Evolutionary conservation across 2,113 vertebrate genomes (phyloP).

Genomic region (Apus apus): DNA sequence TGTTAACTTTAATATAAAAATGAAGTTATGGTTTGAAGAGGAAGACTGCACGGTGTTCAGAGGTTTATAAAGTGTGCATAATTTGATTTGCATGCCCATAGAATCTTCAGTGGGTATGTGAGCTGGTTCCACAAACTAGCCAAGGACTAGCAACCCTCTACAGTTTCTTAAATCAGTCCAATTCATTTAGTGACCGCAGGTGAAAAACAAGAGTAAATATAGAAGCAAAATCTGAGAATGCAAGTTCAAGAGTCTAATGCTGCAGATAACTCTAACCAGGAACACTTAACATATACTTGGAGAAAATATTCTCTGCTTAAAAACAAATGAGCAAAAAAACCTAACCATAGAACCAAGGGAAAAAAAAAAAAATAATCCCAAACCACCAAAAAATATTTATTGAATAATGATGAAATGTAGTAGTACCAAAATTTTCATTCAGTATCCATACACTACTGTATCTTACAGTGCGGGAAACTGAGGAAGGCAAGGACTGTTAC

Average conservation of each 20-base stretch:
- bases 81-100: neutral
- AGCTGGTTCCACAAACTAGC: neutral
- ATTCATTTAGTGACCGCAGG: neutral
- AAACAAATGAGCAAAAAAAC: neutral
- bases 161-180: neutral
- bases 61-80: neutral
- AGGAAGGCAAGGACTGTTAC: neutral
- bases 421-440: neutral
- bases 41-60: neutral
- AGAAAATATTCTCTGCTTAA: neutral
- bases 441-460: neutral
- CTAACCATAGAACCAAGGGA: neutral
- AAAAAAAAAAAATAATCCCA: neutral
- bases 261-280: neutral
- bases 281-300: neutral
- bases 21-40: conserved; percentile 51
- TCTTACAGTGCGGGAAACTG: neutral
- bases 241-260: neutral
- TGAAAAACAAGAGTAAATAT: neutral
- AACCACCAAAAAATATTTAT: neutral
- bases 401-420: neutral
- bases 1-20: conserved; percentile 63
- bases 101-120: neutral
- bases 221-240: neutral
- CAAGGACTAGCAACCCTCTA: neutral